These are phyloP conservation scores for Epinephelus lanceolatus DNA, from an alignment of 2,113 vertebrate species.

Conservation along the genomic window DNA sequence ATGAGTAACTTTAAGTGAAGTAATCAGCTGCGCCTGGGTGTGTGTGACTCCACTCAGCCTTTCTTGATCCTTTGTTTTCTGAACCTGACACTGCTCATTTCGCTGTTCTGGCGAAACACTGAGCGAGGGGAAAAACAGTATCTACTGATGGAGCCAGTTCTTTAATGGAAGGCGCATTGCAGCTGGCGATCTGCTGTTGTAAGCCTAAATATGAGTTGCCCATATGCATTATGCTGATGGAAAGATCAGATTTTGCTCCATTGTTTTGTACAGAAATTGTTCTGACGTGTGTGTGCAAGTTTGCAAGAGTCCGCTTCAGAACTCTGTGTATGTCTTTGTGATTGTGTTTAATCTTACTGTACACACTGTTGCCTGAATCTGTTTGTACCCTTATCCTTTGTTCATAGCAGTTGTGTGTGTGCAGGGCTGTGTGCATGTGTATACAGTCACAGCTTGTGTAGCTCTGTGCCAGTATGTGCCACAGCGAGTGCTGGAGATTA, in stretches of 20 bases:
- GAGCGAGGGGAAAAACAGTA: constrained; percentile 28
- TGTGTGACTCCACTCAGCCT: constrained; percentile 43
- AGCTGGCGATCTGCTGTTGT: constrained; percentile 48
- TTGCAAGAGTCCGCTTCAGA: constrained; percentile 15
- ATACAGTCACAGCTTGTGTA: constrained; percentile 24
- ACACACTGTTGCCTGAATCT: constrained; percentile 14
- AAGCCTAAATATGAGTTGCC: constrained; percentile 50
- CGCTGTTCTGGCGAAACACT: constrained; percentile 41
- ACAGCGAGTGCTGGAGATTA: constrained; percentile 66
- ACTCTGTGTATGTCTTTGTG: neutral
- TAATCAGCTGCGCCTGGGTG: constrained; percentile 42
- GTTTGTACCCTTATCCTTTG: constrained; percentile 31
- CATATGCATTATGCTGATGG: constrained; percentile 14
- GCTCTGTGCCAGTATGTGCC: constrained; percentile 65
- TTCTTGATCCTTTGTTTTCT: constrained; percentile 46
- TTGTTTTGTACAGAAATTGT: constrained; percentile 28
- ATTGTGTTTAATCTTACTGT: constrained; percentile 7
- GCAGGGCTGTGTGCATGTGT: neutral
- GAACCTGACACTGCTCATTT: constrained; percentile 56
- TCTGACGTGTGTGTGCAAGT: neutral
- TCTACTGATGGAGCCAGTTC: constrained; percentile 26
- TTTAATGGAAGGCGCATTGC: constrained; percentile 36
- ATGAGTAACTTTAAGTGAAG: constrained; percentile 18
- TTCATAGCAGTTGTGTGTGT: constrained; percentile 24
- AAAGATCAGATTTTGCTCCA: constrained; percentile 35